These are phyloP conservation scores for Cirrhinus molitorella DNA, from an alignment of 2,797 vertebrate genomes.

Conservation along the genomic window DNA sequence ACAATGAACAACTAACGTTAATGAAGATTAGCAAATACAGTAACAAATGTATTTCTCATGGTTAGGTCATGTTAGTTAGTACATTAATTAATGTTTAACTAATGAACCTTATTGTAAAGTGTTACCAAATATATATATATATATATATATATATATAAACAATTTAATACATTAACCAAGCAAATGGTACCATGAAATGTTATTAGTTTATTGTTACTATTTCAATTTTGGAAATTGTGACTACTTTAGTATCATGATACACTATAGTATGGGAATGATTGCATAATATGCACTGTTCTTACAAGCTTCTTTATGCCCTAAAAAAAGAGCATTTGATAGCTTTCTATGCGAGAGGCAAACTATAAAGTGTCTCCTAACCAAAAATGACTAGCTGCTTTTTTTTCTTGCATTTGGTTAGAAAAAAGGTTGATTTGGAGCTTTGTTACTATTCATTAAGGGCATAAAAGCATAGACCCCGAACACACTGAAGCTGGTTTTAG, in stretches of 20 bases:
- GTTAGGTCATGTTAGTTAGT: too few species aligned
- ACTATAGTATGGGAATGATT: background rate
- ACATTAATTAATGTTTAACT: too few species aligned
- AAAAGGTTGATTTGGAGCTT: background rate
- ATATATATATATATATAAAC: too few species aligned
- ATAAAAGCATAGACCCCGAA: background rate
- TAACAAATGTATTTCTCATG: too few species aligned
- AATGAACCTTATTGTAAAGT: too few species aligned
- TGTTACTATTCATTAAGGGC: background rate
- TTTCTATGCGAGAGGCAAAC: background rate
- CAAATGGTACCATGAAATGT: background rate
- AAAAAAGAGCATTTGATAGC: background rate
- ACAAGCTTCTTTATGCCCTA: background rate
- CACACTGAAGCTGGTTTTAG: background rate
- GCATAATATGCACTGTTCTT: background rate
- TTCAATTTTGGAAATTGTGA: too few species aligned
- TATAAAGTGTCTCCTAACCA: background rate
- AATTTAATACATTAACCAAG: too few species aligned
- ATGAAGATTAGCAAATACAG: too few species aligned
- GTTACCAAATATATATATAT: too few species aligned
- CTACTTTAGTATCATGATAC: background rate
- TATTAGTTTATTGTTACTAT: background rate
- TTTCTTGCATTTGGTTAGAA: background rate
- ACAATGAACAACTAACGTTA: too few species aligned
- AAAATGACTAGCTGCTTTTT: background rate